Percentiles rank a stretch among this genome's conserved stretches.
Evolutionary conservation across 2,888 invertebrate species (phyloP).

Genomic region (Adelphocoris suturalis): DNA sequence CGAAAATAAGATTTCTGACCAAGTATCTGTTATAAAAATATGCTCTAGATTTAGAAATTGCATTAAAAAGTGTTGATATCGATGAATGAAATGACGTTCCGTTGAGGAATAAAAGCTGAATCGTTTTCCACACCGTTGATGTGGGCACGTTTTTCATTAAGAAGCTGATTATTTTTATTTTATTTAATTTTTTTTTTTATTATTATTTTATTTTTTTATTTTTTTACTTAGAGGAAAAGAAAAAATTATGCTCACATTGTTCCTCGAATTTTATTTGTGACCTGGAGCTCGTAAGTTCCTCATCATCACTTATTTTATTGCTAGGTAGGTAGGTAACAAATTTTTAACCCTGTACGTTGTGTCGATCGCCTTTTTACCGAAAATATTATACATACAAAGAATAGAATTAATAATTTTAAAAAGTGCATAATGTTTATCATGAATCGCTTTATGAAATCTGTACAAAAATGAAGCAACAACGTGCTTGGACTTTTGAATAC

Average conservation of each 20-base stretch:
- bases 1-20: conserved; percentile 9
- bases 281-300: conserved; percentile 70
- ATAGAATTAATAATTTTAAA: background rate
- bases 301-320: conserved; percentile 71
- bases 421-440: conserved; percentile 21
- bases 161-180: background rate
- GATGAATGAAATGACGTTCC: conserved; percentile 38
- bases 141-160: background rate
- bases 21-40: background rate
- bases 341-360: conserved; percentile 49
- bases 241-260: conserved; percentile 71
- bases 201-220: background rate
- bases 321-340: conserved; percentile 66
- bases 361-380: conserved; percentile 53
- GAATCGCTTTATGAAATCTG: conserved; percentile 4
- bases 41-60: background rate
- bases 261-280: conserved; percentile 60
- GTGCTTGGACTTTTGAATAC: background rate
- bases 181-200: conserved; percentile 13
- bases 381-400: conserved; percentile 5
- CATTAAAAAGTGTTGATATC: conserved; percentile 22
- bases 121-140: background rate
- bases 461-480: background rate
- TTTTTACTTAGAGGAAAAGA: conserved; percentile 37
- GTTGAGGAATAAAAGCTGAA: background rate